Percentiles rank a stretch among this genome's conserved stretches.
Conservation (phyloP, 2,113 vertebrate species). For the Capricornis sumatraensis region DNA sequence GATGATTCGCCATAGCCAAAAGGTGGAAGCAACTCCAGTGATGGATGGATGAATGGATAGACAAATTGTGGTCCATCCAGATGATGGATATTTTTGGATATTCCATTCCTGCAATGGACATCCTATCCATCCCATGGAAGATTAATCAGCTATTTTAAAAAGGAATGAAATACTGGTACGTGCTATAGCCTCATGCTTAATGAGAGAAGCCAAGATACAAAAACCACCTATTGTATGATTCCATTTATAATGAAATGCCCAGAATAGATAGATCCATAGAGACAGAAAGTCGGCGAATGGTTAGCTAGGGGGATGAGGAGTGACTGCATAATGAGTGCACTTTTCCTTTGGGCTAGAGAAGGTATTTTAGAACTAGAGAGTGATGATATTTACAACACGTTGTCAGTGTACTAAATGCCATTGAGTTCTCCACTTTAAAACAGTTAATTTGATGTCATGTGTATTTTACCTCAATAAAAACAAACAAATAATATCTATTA, state of each 20-base stretch:
- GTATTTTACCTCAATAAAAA: background rate
- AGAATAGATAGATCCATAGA: background rate
- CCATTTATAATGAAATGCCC: background rate
- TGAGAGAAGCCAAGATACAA: background rate
- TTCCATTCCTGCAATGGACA: background rate
- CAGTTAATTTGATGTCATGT: background rate
- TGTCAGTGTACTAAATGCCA: background rate
- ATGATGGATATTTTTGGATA: background rate
- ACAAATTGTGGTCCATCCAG: background rate
- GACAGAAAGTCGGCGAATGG: background rate
- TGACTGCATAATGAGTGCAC: background rate
- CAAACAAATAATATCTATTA: background rate
- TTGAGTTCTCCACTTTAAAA: background rate
- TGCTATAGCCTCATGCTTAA: background rate
- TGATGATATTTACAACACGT: background rate
- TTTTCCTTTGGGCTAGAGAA: background rate
- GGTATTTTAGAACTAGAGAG: background rate
- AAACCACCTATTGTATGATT: background rate
- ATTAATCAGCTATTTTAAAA: background rate
- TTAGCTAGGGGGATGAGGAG: background rate
- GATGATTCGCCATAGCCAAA: background rate
- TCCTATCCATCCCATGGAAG: background rate
- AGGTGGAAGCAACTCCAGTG: background rate
- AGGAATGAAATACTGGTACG: background rate
- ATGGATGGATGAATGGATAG: background rate